phyloP scores from a whole-genome alignment of 2,113 vertebrate genomes.

The Lota lota region DNA sequence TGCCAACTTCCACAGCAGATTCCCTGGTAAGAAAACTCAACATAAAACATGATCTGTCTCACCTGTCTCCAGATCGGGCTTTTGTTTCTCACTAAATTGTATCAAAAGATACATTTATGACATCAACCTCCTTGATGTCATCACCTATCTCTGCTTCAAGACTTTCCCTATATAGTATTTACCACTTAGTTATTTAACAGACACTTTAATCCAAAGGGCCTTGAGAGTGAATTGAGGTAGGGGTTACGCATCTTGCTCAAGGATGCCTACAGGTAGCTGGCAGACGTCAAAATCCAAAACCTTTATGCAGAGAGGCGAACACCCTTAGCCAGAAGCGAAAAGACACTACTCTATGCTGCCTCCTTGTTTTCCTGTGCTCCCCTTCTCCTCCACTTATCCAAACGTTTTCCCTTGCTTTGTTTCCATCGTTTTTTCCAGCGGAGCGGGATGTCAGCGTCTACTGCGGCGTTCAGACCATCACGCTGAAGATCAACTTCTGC shows the following conservation, averaged over 20 bases:
- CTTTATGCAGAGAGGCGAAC: no score
- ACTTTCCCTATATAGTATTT: no score
- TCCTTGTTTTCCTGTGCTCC: no score
- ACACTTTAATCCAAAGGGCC: no score
- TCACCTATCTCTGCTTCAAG: neutral
- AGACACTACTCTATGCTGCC: no score
- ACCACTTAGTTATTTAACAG: no score
- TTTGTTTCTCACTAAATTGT: neutral
- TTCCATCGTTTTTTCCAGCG: conserved; percentile 60
- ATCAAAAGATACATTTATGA: neutral
- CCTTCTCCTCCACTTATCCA: no score
- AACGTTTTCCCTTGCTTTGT: neutral
- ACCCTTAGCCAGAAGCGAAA: no score
- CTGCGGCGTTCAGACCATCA: conserved; percentile 95
- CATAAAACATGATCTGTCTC: neutral
- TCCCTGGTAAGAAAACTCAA: conserved; percentile 84
- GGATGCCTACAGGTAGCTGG: no score
- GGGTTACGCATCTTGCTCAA: no score
- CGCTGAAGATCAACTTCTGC: conserved; percentile 98
- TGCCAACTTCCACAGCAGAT: conserved; percentile 91
- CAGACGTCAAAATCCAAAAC: no score
- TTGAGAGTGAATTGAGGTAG: no score
- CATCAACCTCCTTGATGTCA: neutral
- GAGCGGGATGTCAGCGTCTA: conserved; percentile 93
- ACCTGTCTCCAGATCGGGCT: neutral